Evolutionary conservation across 2,888 invertebrate species (phyloP).

Genomic region (Eupithecia vulgata): DNA sequence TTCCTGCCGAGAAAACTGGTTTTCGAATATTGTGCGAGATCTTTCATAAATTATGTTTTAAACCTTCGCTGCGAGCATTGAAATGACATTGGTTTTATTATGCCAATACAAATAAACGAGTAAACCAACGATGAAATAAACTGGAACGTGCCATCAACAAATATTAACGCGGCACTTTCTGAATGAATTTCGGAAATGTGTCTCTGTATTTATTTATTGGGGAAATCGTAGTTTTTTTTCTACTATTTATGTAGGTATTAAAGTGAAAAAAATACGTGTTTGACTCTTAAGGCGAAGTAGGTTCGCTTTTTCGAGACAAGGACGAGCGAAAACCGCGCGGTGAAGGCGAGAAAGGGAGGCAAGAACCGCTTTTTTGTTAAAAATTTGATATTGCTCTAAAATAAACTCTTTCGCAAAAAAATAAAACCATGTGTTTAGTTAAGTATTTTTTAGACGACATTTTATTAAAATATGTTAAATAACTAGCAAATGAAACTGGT

Average conservation of each 20-base stretch:
- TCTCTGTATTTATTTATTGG: constrained; percentile 11
- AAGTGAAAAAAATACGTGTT: neutral
- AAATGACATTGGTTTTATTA: constrained; percentile 24
- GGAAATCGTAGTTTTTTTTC: constrained; percentile 7
- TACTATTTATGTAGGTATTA: constrained; percentile 1
- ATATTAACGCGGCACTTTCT: constrained; percentile 21
- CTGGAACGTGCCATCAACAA: constrained; percentile 17
- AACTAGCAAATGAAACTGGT: no score
- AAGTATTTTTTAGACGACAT: no score
- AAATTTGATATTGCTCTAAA: no score
- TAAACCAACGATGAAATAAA: constrained; percentile 15
- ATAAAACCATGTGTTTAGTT: no score
- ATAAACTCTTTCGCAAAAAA: no score
- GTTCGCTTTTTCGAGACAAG: no score
- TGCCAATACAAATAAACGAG: constrained; percentile 20
- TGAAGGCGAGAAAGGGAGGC: no score
- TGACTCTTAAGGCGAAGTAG: no score
- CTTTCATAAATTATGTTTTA: constrained; percentile 34
- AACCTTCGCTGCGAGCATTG: constrained; percentile 17
- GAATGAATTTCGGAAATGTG: constrained; percentile 25
- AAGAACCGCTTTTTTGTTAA: no score
- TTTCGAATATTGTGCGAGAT: constrained; percentile 38
- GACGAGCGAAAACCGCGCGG: no score
- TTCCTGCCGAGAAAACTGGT: constrained; percentile 44
- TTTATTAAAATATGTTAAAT: no score